Base-by-base conservation (phyloP, 1,140 invertebrate genomes). In the Stenopsyche tienmushanensis region DNA sequence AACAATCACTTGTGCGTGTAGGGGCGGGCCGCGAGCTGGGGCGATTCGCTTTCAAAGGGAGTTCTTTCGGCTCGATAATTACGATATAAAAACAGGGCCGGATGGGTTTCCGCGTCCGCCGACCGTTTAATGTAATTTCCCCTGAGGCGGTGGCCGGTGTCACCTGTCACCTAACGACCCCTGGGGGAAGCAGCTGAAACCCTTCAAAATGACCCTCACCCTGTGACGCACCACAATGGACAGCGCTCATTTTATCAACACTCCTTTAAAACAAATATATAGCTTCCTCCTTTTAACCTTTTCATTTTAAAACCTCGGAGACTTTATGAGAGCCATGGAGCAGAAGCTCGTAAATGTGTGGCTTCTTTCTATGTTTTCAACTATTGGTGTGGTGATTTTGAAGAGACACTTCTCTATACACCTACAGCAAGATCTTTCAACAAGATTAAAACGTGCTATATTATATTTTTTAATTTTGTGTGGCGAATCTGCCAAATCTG, bases 41-140 rank as follows among this genome's bases (percentile, higher is more conserved):
- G 49, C 29, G n/a, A 17, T 21, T 23, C 34, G 21, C 26, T 57
- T 55, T 58, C 39, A 65, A 65, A 58, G 63, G 52, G 34, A 42
- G 53, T 50, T 41, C 20, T 41, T 25, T 18, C 7, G 44, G 26
- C 25, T 25, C 52, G 52, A 66, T 67, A 67, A 67, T 64, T 62
- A 63, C 55, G 45, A 67, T 63, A 59, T 54, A 67, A 63, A 67
- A 64, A 67, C 60, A 67, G 47, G 23, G 20, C 29, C 29, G 58
- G 26, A 24, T 34, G 23, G 47, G 47, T 24, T 42, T 23, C 49
- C 13, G 15, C 52, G 25, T 18, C 60, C 60, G 66, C 24, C 60
- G 54, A 29, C 29, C 66, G 60, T 67, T 67, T 67, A 67, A 67
- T 64, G 66, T 63, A 67, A 67, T 67, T 67, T 67, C 66, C 66